Evolutionary conservation across 2,113 vertebrate genomes (phyloP), one percentile per base, ranked within the genome.

Genomic region (Acrocephalus kingi): DNA sequence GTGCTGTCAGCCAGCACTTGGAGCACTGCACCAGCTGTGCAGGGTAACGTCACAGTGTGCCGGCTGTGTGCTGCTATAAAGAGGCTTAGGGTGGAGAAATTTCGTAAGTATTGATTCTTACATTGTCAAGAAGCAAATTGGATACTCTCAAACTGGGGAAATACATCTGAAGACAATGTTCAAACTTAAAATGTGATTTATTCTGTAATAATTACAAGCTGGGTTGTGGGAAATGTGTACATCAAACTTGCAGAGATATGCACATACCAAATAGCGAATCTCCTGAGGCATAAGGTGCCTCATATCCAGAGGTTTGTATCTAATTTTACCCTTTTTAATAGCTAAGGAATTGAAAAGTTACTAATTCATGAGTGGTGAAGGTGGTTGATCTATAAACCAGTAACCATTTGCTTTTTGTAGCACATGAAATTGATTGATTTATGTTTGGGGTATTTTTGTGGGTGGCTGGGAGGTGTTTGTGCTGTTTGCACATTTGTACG

Each of bases 141-240:
- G 43, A 15, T 76, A n/a, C 7, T 66, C 16, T 83, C n/a, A 54
- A 22, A 51, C 8, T 64, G 45, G 20, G 4, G 13, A 61, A n/a
- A 35, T 58, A 5, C 0, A 0, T 73, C 45, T 69, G 51, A 62
- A 54, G 67, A 15, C 31, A 49, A 9, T 0, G 1, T 82, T 2
- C 4, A 35, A 54, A 64, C 25, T 59, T 16, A 3, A 54, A 73
- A 43, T 48, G 9, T 0, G 0, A 30, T 77, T 71, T 84, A 33
- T 18, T 82, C 25, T 66, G 33, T 74, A 69, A 37, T 58, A 66
- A 33, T 46, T 48, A 6, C 37, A 48, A 54, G 14, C 46, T 74
- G 35, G 14, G 4, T 28, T 69, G 41, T 55, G 59, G 13, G 19
- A 66, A 51, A 69, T 15, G 1, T 41, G 15, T 69, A 61, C 61